Conservation (phyloP, 2,888 invertebrate species). For the Tetragonula carbonaria region DNA sequence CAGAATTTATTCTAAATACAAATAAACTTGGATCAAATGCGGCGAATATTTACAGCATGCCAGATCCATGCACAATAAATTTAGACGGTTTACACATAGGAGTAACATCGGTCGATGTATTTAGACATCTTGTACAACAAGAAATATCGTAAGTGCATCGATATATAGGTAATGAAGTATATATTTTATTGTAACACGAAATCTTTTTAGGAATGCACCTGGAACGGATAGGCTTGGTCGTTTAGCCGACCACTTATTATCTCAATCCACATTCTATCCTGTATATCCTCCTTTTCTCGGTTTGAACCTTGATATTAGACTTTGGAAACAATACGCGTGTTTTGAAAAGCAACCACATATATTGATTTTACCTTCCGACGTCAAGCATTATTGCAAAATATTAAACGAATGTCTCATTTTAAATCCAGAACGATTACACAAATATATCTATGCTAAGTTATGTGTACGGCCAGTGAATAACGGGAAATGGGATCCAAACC, state of each 20-base stretch:
- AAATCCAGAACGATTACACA: constrained; percentile 93
- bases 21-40: constrained; percentile 79
- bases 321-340: constrained; percentile 90
- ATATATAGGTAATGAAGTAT: neutral
- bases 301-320: constrained; percentile 88
- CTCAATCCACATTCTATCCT: constrained; percentile 93
- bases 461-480: constrained; percentile 82
- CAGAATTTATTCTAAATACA: constrained; percentile 87
- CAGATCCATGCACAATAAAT: constrained; percentile 93
- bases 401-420: constrained; percentile 91
- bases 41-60: constrained; percentile 88
- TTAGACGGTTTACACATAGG: constrained; percentile 92
- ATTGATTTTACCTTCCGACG: constrained; percentile 93
- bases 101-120: constrained; percentile 92
- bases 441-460: constrained; percentile 91
- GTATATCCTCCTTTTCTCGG: constrained; percentile 90
- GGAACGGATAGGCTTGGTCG: constrained; percentile 90
- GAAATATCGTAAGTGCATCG: constrained; percentile 88
- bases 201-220: constrained; percentile 82
- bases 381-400: constrained; percentile 92
- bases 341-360: constrained; percentile 92
- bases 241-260: constrained; percentile 89
- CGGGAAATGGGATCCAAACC: constrained; percentile 71
- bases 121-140: constrained; percentile 92
- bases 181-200: neutral